Conservation (phyloP, 2,113 vertebrate genomes). For the Apistogramma diplotaenia region DNA sequence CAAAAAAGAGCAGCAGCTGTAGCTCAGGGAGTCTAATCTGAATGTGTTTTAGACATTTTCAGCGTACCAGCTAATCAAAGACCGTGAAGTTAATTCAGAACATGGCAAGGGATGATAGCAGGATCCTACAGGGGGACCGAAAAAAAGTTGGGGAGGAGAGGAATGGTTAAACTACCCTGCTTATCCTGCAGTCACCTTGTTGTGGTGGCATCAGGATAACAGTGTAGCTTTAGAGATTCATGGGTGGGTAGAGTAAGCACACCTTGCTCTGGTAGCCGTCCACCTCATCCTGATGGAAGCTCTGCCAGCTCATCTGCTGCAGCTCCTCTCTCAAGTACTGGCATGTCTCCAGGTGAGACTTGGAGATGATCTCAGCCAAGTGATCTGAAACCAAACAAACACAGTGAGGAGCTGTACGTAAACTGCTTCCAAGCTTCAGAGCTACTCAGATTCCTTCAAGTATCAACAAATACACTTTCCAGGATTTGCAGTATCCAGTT, state of each 20-base stretch:
- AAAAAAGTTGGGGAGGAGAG: background rate
- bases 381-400: conserved; percentile 77
- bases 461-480: background rate
- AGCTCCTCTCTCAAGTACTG: conserved; percentile 92
- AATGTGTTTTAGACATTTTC: background rate
- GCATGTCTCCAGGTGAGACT: conserved; percentile 94
- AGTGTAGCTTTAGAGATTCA: background rate
- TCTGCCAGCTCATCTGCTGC: conserved; percentile 92
- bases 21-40: background rate
- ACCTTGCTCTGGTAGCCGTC: conserved; percentile 93
- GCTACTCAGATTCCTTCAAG: background rate
- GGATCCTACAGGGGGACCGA: background rate
- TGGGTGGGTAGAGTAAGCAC: background rate
- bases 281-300: conserved; percentile 87
- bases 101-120: background rate
- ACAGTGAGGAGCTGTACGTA: background rate
- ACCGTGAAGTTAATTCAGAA: background rate
- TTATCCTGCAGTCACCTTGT: no score
- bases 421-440: background rate
- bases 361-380: conserved; percentile 88
- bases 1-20: background rate
- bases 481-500: no score
- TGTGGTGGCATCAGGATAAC: no score
- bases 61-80: no score
- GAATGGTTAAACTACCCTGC: background rate